Base-by-base conservation (phyloP, 2,113 vertebrate species). In the Picathartes gymnocephalus region DNA sequence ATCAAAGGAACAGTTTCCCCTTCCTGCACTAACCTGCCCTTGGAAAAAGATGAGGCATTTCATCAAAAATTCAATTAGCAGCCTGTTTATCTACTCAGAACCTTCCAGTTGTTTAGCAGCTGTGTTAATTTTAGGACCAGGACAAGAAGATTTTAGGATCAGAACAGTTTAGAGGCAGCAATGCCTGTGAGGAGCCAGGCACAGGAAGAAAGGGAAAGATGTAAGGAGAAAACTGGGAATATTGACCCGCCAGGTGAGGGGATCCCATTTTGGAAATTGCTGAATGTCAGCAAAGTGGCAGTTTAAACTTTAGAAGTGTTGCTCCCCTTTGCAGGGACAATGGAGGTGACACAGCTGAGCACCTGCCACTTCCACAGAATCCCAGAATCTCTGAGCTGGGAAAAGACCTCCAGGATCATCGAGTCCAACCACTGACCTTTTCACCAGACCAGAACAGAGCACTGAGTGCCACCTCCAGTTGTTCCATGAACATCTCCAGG, bases 381-480 rank as follows among this genome's bases (percentile, higher is more conserved):
- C 53, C 44, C 27, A 51, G 18, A 44, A 68, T 15, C 37, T 6
- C 17, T 37, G 61, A 44, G 53, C 21, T 44, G 35, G 71, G 44
- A 58, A 37, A 68, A 58, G 10, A 31, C 9, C 44, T 42, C 16
- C 21, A 42, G 37, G 44, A 35, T 21, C 65, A 68, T 20, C 3
- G 10, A 50, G 47, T 37, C 21, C 71, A 68, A 33, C 2, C 61
- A 30, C 48, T 47, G 69, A 33, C 12, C 58, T 23, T 30, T 50
- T 15, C 50, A 23, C 30, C 61, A 70, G 35, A 2, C 9, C 53
- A 57, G 60, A 40, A 6, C n/a, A n/a, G 50, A 65, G 70, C 70
- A 23, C 51, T 48, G 44, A 66, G 51, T 42, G 61, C 31, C 70
- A 57, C 0, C 0, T 66, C 20, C 51, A 66, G 44, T 1, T 4